These are phyloP conservation scores for Echinometra lucunter DNA, from an alignment of 53 echinoderm and acorn worm species.

Conservation along the genomic window DNA sequence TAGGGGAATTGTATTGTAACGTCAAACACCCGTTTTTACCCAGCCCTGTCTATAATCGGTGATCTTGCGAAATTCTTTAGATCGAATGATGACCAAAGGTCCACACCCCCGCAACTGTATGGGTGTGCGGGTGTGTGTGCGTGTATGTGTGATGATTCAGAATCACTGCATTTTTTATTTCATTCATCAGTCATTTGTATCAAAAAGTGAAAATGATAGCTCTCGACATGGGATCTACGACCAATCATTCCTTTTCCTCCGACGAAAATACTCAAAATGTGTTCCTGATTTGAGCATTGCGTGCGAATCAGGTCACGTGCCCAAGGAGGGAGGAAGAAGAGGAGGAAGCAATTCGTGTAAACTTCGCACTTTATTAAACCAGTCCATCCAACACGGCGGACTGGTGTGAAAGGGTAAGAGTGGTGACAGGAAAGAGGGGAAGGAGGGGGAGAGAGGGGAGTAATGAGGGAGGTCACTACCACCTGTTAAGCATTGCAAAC, in stretches of 20 bases:
- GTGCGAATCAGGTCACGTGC: not conserved
- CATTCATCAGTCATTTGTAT: not conserved
- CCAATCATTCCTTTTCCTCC: not conserved
- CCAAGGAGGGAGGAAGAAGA: not conserved
- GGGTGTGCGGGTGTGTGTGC: no score
- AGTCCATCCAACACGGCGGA: not conserved
- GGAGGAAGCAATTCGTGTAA: constrained; percentile 50
- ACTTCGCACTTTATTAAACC: constrained; percentile 44
- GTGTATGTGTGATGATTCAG: not conserved
- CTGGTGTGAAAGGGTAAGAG: not conserved
- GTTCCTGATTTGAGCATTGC: not conserved
- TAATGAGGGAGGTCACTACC: not conserved
- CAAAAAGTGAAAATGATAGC: not conserved
- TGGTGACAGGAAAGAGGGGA: not conserved
- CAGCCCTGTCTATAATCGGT: no score
- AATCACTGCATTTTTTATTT: not conserved
- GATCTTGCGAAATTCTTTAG: no score
- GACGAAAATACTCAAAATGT: not conserved
- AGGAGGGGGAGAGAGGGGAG: not conserved
- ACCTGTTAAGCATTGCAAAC: not conserved
- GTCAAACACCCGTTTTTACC: no score
- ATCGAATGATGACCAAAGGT: no score
- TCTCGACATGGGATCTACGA: not conserved
- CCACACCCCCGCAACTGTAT: no score
- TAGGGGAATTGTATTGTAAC: no score